Conservation (phyloP, 2,888 invertebrate genomes). For the Sinopyrophorus schimmeli region DNA sequence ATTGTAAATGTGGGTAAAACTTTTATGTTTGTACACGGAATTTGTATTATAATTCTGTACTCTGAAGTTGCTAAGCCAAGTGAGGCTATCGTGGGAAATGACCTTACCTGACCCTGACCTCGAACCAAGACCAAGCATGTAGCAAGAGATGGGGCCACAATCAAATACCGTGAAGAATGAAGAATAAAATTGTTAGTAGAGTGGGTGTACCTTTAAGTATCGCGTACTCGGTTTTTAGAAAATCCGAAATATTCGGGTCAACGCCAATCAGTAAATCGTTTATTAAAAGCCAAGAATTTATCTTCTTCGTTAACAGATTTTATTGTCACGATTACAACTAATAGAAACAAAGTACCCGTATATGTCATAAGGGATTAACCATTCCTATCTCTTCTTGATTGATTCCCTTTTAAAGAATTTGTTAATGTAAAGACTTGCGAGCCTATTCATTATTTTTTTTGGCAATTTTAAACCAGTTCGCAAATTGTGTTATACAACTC, state of each 20-base stretch:
- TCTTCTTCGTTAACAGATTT: constrained; percentile 15
- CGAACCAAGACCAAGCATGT: constrained; percentile 44
- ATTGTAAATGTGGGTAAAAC: constrained; percentile 32
- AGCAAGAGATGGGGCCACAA: constrained; percentile 42
- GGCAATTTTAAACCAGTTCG: background rate
- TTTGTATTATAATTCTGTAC: constrained; percentile 51
- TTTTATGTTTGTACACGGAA: constrained; percentile 42
- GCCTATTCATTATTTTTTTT: background rate
- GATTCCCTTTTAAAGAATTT: constrained; percentile 13
- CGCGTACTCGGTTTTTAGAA: constrained; percentile 11
- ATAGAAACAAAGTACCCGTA: constrained; percentile 30
- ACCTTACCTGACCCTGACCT: constrained; percentile 59
- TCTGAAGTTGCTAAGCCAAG: constrained; percentile 54
- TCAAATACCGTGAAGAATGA: constrained; percentile 44
- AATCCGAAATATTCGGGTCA: constrained; percentile 11
- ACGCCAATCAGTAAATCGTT: constrained; percentile 7
- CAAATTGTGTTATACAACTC: background rate
- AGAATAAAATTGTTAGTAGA: constrained; percentile 33
- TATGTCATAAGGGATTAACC: constrained; percentile 18
- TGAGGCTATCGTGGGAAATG: constrained; percentile 58
- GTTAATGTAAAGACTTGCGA: background rate
- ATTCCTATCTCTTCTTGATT: constrained; percentile 15
- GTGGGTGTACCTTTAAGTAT: constrained; percentile 22
- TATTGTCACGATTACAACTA: constrained; percentile 19
- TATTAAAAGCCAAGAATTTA: constrained; percentile 5